Evolutionary conservation across 2,113 vertebrate genomes (phyloP).

Genomic region (Muscicapa adusta): DNA sequence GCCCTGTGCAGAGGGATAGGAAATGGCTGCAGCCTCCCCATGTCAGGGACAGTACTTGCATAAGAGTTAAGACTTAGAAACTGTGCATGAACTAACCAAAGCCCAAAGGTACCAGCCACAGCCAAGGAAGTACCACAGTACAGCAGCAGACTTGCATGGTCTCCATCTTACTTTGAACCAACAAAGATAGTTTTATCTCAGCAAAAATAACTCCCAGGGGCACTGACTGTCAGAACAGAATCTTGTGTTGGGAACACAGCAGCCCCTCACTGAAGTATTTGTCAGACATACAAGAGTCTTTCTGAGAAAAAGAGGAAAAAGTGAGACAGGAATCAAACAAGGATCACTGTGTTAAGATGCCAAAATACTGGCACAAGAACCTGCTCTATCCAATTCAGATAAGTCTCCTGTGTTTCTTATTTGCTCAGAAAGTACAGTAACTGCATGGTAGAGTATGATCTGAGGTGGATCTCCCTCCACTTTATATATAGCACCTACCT

Average conservation of each 20-base stretch:
- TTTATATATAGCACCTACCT: neutral
- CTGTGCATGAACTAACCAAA: neutral
- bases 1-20: neutral
- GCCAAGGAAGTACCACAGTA: neutral
- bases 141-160: neutral
- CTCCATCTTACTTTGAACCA: neutral
- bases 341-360: neutral
- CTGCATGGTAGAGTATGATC: neutral
- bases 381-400: neutral
- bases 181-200: neutral
- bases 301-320: neutral
- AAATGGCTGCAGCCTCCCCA: neutral
- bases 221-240: neutral
- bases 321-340: neutral
- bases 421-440: neutral
- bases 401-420: neutral
- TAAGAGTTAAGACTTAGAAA: neutral
- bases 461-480: neutral
- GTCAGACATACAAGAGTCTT: neutral
- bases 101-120: neutral
- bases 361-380: neutral
- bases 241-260: neutral
- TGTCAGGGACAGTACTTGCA: neutral
- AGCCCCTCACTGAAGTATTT: neutral
- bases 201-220: neutral